Evolutionary conservation across 2,797 vertebrate species (phyloP), one percentile per base, ranked within the genome.

Genomic region (Acrossocheilus wenchowensis): DNA sequence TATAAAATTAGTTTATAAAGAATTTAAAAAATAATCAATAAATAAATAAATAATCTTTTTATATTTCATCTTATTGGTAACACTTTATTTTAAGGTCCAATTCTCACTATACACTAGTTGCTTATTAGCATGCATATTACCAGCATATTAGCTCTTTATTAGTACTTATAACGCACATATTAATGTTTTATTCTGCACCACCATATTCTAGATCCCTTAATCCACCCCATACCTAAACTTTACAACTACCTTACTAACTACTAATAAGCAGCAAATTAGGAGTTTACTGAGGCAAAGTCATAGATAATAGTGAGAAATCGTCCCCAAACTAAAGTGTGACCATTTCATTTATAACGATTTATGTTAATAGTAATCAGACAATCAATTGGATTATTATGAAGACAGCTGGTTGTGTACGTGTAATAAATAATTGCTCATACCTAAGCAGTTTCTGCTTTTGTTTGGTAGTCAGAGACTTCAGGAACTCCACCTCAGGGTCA

Each of bases 391-490:
- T 75, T 52, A 21, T 6, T 21, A 75, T 34, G 26, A 39, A n/a
- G 0, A 15, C 36, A 23, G 17, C 30, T 21, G 30, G 30, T 39
- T 7, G 75, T n/a, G 21, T 57, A n/a, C 2, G 11, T 64, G 52
- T 30, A 23, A 60, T 43, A 26, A 83, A 50, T 83, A 62, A 12
- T 43, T 6, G 57, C 9, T 68, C 77, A 52, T 94, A 99, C 98
- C 98, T 96, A 91, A 99, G 95, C 48, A 99, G 97, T 90, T 99
- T 99, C 93, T 98, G 97, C 88, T 99, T 99, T 90, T 99, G 97
- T 89, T 97, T 99, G 54, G 98, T 99, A 21, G 97, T 95, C 82
- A 99, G 92, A 11, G 98, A 99, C 93, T 99, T 99, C 89, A 99
- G 95, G 94, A 99, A 99, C 91, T 99, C 97, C 60, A 99, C 97